Evolutionary conservation across 2,797 vertebrate species (phyloP).

Genomic region (Poeciliopsis infans): DNA sequence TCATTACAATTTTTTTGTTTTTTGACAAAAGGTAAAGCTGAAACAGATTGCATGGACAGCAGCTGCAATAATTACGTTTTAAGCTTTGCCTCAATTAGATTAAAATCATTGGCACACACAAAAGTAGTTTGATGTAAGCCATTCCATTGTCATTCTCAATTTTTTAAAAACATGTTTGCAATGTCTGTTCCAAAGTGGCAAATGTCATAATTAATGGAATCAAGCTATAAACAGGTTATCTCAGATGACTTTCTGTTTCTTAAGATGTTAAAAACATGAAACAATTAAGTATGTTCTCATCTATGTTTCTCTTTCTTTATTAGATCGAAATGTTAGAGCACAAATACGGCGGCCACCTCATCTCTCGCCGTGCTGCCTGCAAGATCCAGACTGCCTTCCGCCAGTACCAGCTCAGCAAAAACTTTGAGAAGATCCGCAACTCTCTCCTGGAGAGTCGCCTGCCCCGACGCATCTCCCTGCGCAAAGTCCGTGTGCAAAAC

Average conservation of each 20-base stretch:
- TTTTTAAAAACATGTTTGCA: neutral
- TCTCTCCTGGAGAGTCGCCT: conserved; percentile 96
- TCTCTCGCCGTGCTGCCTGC: conserved; percentile 95
- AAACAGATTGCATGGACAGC: neutral
- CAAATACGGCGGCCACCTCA: conserved; percentile 97
- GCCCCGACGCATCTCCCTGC: conserved; percentile 93
- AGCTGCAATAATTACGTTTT: neutral
- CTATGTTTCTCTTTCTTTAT: conserved; percentile 40
- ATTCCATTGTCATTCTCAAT: neutral
- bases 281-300: conserved; percentile 10
- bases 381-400: conserved; percentile 99
- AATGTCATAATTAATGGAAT: too few relatives aligned
- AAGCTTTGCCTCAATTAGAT: neutral
- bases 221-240: neutral
- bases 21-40: neutral
- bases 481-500: conserved; percentile 91
- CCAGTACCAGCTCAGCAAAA: conserved; percentile 99
- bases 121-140: neutral
- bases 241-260: neutral
- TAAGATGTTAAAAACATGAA: neutral
- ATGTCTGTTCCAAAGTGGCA: neutral
- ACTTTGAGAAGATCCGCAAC: conserved; percentile 99
- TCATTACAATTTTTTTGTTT: neutral
- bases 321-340: conserved; percentile 99
- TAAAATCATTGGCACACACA: neutral